A percentile compares a stretch with the other conserved stretches of the same genome.
Conservation (phyloP, 2,797 vertebrate species). For the Vespertilio murinus region DNA sequence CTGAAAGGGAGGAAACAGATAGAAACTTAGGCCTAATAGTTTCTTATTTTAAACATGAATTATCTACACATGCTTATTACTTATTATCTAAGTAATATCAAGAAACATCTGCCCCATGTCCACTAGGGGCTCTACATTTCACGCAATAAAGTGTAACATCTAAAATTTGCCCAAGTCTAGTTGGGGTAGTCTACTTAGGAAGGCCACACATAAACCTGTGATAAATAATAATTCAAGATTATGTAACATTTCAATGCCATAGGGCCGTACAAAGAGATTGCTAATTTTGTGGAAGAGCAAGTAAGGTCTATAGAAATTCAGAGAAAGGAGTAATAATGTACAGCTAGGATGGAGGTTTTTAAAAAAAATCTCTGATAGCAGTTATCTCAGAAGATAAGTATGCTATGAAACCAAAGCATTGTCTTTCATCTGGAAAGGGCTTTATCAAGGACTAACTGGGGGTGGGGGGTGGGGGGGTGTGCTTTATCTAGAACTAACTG, state of each 20-base stretch:
- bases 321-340: conserved; percentile 44
- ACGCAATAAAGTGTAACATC: conserved; percentile 24
- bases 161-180: neutral
- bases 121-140: neutral
- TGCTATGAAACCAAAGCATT: conserved; percentile 54
- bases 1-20: neutral
- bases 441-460: conserved; percentile 40
- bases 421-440: conserved; percentile 57
- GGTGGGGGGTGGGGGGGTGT: too few relatives aligned
- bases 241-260: neutral
- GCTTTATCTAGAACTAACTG: conserved; percentile 37
- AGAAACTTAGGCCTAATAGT: neutral
- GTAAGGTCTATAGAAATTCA: conserved; percentile 27
- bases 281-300: conserved; percentile 30
- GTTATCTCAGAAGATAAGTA: conserved; percentile 67
- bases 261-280: neutral
- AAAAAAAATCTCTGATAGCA: conserved; percentile 30
- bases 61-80: neutral
- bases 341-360: neutral
- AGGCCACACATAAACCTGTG: neutral
- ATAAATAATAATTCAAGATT: conserved; percentile 12
- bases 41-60: conserved; percentile 39
- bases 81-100: neutral
- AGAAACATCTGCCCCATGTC: neutral
- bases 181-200: neutral